Base-by-base conservation (phyloP, 1,140 invertebrate genomes). In the Pseudomyrmex flavicornis region DNA sequence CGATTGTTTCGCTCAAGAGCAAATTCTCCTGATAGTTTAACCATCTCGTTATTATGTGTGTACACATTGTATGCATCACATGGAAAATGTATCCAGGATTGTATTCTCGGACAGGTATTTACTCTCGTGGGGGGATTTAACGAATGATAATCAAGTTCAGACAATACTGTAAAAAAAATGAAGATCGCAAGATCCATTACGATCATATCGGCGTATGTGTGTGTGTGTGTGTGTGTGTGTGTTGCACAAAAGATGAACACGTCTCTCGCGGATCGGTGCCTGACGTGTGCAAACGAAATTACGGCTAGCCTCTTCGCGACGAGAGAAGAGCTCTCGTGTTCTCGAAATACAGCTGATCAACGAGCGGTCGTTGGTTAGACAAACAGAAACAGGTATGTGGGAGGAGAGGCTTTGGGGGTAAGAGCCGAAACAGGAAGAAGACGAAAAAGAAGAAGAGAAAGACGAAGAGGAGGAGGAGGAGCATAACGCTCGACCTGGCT, bases 331-430 rank as follows among this genome's bases (percentile, higher is more conserved):
- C 44, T 58, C 50, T 46, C 59, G 46, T 15, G 46, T 52, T 74
- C 52, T 80, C 66, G 54, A 80, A 70, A 80, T 80, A 52, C 50
- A 68, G 84, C 62, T 74, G 85, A 82, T 82, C 56, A 12, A 58
- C 66, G 72, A 66, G 54, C 22, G 62, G 59, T 20, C 44, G 52
- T 56, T 52, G 54, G 72, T 46, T 84, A 84, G 82, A 73, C 68
- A 77, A 89, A 88, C 58, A 82, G 56, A 76, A 83, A 79, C 63
- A 80, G 54, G 54, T 59, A 80, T 59, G 66, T 70, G 66, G 65
- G 66, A 70, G 65, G 65, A 66, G 65, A 66, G 44, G 48, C 22
- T 54, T 48, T 70, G 17, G 20, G 44, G 8, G 26, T 35, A 54
- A 69, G 65, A 79, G 17, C 13, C 10, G 52, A 58, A 56, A 86